Evolutionary conservation across 1,140 invertebrate genomes (phyloP), one percentile per base, ranked within the genome.

Genomic region (Neoseiulus cucumeris): DNA sequence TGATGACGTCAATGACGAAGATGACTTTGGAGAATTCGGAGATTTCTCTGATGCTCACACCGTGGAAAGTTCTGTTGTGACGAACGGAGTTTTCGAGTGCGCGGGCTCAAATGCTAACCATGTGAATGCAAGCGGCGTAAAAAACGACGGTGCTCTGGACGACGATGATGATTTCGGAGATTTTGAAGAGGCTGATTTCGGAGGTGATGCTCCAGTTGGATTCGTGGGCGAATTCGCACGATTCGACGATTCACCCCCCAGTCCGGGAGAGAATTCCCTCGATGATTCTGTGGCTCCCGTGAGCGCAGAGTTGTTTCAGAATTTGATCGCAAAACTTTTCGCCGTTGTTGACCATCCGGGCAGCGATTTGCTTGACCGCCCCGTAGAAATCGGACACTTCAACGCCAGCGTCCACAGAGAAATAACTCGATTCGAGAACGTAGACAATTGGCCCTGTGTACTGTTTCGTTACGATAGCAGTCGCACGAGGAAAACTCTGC

Each of bases 151-250:
- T 9, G n/a, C n/a, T n/a, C n/a, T n/a, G n/a, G 33, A 39, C 4
- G 9, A 39, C 33, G 51, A 59, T 25, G 51, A 59, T 25, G 51
- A 59, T 59, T 59, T 59, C 51, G 51, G 51, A 29, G 51, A 59
- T 5, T 59, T 59, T 9, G 51, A 59, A 17, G 25, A 59, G 22
- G 51, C 51, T 4, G 22, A 25, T 6, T 25, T 59, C 22, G 33
- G 1, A 14, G 22, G 22, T 6, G 4, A 9, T 17, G 14, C 22
- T 1, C 22, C 51, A n/a, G 4, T 18, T 17, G 51, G 17, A 20
- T 25, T 25, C 4, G 22, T 20, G 9, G 17, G 22, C 25, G 51
- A 33, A 25, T 59, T 59, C 22, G 51, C 51, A 5, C 25, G 22
- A 17, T 59, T 59, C 51, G 22, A 59, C 14, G 22, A 25, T 9